phyloP scores from a whole-genome alignment of 2,113 vertebrate species.

The Pollimyrus isidori region DNA sequence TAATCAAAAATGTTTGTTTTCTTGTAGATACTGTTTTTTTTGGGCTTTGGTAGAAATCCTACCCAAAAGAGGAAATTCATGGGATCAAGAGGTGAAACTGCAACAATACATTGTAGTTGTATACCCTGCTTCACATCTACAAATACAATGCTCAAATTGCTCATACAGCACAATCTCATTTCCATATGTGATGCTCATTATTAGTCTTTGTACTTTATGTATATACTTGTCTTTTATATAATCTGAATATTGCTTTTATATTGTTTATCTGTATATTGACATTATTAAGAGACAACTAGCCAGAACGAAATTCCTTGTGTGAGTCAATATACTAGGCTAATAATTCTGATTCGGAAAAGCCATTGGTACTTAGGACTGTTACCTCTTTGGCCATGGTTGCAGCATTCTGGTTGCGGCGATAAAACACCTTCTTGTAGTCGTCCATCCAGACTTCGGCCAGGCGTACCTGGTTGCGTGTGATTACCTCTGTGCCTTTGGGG shows the following conservation, averaged over 20 bases:
- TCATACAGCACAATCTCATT: not conserved
- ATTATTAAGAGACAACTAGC: not conserved
- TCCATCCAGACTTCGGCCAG: constrained; percentile 98
- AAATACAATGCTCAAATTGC: not conserved
- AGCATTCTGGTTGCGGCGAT: constrained; percentile 79
- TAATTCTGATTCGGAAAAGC: not conserved
- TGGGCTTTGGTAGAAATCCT: not conserved
- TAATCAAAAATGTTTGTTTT: not conserved
- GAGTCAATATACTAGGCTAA: not conserved
- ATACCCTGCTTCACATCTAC: not conserved
- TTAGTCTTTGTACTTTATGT: not conserved
- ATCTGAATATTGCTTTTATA: not conserved
- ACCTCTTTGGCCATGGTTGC: constrained; percentile 79
- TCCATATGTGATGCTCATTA: not conserved
- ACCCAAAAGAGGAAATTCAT: not conserved
- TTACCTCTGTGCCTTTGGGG: constrained; percentile 86
- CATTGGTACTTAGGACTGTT: constrained; percentile 14
- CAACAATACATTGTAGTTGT: not conserved
- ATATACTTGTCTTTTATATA: not conserved
- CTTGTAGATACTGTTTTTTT: not conserved
- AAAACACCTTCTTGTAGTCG: constrained; percentile 81
- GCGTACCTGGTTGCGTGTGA: constrained; percentile 88
- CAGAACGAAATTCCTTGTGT: not conserved
- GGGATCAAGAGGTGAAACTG: not conserved
- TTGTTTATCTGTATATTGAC: not conserved